Evolutionary conservation across 1,140 invertebrate genomes (phyloP).

Genomic region (Monochamus saltuarius): DNA sequence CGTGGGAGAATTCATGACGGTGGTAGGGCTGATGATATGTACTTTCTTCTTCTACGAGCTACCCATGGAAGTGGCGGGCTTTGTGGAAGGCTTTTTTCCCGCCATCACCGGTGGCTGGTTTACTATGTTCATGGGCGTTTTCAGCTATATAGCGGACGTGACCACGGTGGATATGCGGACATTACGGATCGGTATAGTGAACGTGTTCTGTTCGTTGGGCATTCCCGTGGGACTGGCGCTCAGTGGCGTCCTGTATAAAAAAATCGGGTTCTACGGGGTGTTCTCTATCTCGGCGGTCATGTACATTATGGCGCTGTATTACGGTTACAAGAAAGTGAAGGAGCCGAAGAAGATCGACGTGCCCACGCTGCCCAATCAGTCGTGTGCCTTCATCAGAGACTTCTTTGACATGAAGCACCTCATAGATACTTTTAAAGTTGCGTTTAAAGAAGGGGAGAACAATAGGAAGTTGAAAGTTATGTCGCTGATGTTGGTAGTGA

Average conservation of each 20-base stretch:
- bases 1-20: conserved; percentile 75
- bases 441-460: conserved; percentile 72
- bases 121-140: conserved; percentile 86
- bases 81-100: conserved; percentile 75
- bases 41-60: conserved; percentile 75
- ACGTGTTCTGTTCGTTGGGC: conserved; percentile 77
- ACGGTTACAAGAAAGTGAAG: conserved; percentile 66
- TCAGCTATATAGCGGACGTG: conserved; percentile 86
- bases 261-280: conserved; percentile 79
- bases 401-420: conserved; percentile 76
- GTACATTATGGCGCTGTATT: conserved; percentile 73
- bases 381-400: conserved; percentile 52
- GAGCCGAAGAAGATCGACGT: conserved; percentile 57
- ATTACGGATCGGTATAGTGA: conserved; percentile 79
- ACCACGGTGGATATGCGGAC: conserved; percentile 79
- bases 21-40: conserved; percentile 74
- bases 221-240: conserved; percentile 77
- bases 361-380: conserved; percentile 48
- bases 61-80: conserved; percentile 75
- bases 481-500: conserved; percentile 75
- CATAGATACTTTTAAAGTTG: conserved; percentile 71
- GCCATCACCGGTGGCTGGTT: conserved; percentile 82
- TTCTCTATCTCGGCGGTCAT: conserved; percentile 71
- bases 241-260: conserved; percentile 67
- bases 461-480: conserved; percentile 70